Base-by-base conservation (phyloP, 2,113 vertebrate genomes). In the Hirundichthys speculiger region DNA sequence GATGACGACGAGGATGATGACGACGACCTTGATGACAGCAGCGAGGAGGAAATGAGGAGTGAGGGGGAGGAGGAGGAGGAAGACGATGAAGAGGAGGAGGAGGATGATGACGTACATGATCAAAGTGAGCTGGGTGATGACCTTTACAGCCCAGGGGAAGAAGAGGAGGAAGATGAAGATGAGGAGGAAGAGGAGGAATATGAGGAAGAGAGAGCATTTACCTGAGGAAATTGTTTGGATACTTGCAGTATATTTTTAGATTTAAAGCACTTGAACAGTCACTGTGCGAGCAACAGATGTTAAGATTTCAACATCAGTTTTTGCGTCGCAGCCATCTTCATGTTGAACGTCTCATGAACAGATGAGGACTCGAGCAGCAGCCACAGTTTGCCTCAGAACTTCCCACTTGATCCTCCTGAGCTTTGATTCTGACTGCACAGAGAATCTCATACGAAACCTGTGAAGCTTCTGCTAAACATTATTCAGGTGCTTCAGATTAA, bases 41-140 rank as follows among this genome's bases (percentile, higher is more conserved):
- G 86, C 13, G 73, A 83, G 72, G 84, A 71, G 54, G 84, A 77
- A 55, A 82, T 72, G 73, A 85, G 48, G 69, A 84, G 83, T 1
- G 82, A 83, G 20, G 85, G 64, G 4, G 91, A 91, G 50, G 83
- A 82, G 21, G 81, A 79, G 18, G 85, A 86, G 13, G 82, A 72
- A 0, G 75, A 79, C 0, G 88, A 88, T 2, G 79, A 84, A 0
- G 83, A 79, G 0, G 82, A 34, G 30, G 30, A 34, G 30, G 30
- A 34, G 9, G 30, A 34, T 9, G 30, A 34, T 2, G 30, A 34
- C 7, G 30, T 34, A 10, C 41, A 48, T 0, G 63, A 78, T 10
- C 52, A 14, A 14, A 80, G 18, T 0, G 80, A 83, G 7, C 64
- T 67, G 27, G 49, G 19, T 1, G 78, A 89, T 2, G 76, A 77